Conservation (phyloP, 2,797 vertebrate genomes). For the Pseudochirops cupreus region DNA sequence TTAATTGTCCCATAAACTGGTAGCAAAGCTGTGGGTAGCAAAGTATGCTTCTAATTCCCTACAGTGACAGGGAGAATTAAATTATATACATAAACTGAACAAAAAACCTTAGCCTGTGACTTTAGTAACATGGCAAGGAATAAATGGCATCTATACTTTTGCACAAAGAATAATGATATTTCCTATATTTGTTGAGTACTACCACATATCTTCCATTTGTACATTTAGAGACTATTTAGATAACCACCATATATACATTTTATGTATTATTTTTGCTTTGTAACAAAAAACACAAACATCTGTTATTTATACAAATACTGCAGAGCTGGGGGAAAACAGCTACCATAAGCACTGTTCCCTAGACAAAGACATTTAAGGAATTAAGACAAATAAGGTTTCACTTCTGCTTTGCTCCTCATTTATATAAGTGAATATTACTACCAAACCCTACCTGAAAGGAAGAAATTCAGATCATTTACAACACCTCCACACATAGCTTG, state of each 20-base stretch:
- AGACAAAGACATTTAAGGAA: conserved; percentile 35
- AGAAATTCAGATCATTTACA: conserved; percentile 54
- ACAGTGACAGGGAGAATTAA: not conserved
- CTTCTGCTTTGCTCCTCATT: conserved; percentile 53
- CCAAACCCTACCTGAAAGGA: conserved; percentile 41
- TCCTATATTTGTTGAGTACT: not conserved
- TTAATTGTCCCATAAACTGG: not conserved
- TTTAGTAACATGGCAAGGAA: not conserved
- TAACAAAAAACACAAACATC: conserved; percentile 51
- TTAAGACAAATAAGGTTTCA: conserved; percentile 69
- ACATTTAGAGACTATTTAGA: conserved; percentile 31
- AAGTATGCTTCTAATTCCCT: not conserved
- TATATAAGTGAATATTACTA: conserved; percentile 49
- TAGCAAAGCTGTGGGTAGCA: not conserved
- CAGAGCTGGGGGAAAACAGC: conserved; percentile 58
- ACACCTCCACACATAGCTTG: conserved; percentile 63
- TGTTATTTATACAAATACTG: conserved; percentile 41
- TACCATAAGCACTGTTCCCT: conserved; percentile 35
- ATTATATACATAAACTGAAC: not conserved
- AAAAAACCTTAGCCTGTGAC: not conserved
- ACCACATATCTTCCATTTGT: not conserved
- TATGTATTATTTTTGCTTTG: conserved; percentile 48
- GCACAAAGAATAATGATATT: not conserved
- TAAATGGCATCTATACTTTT: not conserved
- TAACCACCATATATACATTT: conserved; percentile 42